Conservation (phyloP, 2,888 invertebrate genomes). For the Rhorus exstirpatorius region DNA sequence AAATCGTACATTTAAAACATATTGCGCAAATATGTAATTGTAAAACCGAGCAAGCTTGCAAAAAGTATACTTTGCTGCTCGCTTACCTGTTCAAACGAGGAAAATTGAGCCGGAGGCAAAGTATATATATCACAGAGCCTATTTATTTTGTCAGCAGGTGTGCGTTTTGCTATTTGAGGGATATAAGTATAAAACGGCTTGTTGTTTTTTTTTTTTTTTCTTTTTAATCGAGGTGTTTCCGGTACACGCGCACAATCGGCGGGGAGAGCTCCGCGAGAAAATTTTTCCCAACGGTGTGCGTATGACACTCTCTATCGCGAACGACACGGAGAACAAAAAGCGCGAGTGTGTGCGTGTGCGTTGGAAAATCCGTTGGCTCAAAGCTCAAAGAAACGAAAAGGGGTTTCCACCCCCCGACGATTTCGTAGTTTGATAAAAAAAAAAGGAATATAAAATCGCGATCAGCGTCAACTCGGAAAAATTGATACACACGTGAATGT, state of each 20-base stretch:
- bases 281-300: neutral
- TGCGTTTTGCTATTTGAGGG: conserved; percentile 6
- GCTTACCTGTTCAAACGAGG: conserved; percentile 64
- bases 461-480: neutral
- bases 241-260: conserved; percentile 46
- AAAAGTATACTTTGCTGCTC: conserved; percentile 29
- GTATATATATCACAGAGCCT: conserved; percentile 7
- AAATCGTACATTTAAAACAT: neutral
- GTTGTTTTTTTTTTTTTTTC: neutral
- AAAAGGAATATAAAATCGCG: neutral
- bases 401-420: conserved; percentile 1
- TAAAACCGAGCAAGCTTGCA: conserved; percentile 40
- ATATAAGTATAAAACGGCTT: neutral
- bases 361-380: conserved; percentile 18
- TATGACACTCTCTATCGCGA: neutral
- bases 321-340: conserved; percentile 13
- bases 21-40: neutral
- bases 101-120: conserved; percentile 26
- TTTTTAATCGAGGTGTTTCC: conserved; percentile 46
- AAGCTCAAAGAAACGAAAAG: conserved; percentile 5
- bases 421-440: neutral
- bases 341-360: conserved; percentile 8
- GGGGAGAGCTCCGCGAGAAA: neutral
- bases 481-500: conserved; percentile 26
- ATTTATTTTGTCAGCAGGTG: conserved; percentile 47